phyloP scores from a whole-genome alignment of 2,888 invertebrate species.

The Exephanes ischioxanthus region DNA sequence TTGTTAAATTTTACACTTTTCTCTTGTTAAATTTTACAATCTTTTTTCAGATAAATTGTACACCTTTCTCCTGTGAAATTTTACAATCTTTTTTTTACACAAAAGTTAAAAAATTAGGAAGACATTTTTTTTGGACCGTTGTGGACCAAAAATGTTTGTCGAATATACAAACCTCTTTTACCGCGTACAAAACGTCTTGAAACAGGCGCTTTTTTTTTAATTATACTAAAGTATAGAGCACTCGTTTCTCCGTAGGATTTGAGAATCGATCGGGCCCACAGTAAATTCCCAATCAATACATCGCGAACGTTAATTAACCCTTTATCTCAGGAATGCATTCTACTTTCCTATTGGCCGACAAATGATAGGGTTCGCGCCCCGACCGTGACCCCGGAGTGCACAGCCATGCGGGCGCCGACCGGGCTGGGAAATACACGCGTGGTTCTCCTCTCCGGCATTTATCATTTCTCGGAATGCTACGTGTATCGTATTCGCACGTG shows the following conservation, averaged over 20 bases:
- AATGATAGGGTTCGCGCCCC: conserved; percentile 31
- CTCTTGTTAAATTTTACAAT: too few species aligned
- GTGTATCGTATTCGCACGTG: background rate
- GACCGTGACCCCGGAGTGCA: conserved; percentile 5
- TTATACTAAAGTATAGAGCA: background rate
- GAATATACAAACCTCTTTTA: background rate
- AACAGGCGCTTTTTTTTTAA: background rate
- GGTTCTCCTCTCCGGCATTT: background rate
- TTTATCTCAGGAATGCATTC: background rate
- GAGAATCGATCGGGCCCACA: background rate
- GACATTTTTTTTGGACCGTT: background rate
- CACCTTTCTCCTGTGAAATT: too few species aligned
- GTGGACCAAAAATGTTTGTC: background rate
- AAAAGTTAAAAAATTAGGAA: background rate
- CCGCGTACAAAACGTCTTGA: background rate
- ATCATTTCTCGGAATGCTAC: background rate
- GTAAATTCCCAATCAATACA: conserved; percentile 6
- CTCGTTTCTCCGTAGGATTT: background rate
- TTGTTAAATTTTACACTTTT: too few species aligned
- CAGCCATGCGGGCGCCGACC: background rate
- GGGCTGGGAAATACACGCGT: conserved; percentile 13
- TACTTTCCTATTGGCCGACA: background rate
- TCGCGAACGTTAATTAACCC: conserved; percentile 9
- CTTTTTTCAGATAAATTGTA: too few species aligned
- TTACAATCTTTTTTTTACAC: too few species aligned